These are phyloP conservation scores for Portunus trituberculatus DNA, from an alignment of 1,140 invertebrate species.

Conservation along the genomic window DNA sequence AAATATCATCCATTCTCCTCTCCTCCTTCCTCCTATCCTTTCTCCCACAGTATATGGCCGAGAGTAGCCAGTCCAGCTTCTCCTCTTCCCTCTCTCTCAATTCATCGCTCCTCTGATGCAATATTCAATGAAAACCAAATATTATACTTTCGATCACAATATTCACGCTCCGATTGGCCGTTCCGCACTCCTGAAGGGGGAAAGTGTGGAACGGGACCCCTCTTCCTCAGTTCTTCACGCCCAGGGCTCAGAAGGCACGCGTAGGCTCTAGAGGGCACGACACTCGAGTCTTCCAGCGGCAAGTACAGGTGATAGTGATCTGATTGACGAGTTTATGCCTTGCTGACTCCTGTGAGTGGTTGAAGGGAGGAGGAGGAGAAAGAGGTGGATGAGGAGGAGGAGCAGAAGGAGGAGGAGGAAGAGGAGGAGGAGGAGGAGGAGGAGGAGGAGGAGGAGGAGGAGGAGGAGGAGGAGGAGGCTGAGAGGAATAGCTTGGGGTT, in stretches of 20 bases:
- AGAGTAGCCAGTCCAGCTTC: not conserved
- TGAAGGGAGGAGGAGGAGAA: not conserved
- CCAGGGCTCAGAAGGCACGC: not conserved
- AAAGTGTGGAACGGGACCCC: not conserved
- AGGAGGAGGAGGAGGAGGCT: not conserved
- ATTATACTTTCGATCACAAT: not conserved
- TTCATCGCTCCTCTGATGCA: not conserved
- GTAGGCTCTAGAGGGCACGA: not conserved
- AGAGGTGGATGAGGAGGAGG: too few relatives aligned
- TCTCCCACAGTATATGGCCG: too few relatives aligned
- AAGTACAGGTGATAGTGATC: not conserved
- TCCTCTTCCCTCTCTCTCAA: not conserved
- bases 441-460: not conserved
- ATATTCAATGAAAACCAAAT: not conserved
- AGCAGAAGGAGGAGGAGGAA: not conserved
- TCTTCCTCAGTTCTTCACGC: not conserved
- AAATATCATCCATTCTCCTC: too few relatives aligned
- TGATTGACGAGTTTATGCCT: not conserved
- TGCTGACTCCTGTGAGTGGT: conserved; percentile 1
- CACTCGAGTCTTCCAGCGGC: not conserved
- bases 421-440: not conserved
- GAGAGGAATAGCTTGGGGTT: not conserved
- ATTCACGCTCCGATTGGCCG: not conserved
- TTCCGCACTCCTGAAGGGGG: not conserved
- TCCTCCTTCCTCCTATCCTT: too few relatives aligned